A percentile compares a stretch with the other conserved stretches of the same genome.
These are phyloP conservation scores for Bombus balteatus DNA, from an alignment of 1,140 invertebrate genomes.

Conservation along the genomic window DNA sequence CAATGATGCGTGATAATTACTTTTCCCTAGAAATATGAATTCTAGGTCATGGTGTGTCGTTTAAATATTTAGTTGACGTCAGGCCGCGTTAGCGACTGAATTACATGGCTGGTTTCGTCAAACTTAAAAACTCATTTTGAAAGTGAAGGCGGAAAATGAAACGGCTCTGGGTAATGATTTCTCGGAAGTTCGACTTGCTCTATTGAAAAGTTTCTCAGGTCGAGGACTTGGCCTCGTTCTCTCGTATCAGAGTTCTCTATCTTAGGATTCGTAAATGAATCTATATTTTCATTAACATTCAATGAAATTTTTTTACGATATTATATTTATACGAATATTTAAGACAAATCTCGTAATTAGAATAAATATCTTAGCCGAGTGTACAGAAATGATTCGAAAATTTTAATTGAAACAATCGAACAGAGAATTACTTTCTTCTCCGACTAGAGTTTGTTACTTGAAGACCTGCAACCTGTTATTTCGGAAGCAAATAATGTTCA, in stretches of 20 bases:
- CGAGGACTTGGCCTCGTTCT: background rate
- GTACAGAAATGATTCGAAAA: too few species aligned
- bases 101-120: background rate
- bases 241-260: background rate
- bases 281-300: background rate
- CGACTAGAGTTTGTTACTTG: too few species aligned
- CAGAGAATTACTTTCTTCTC: too few species aligned
- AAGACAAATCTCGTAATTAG: too few species aligned
- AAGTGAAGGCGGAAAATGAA: slow-evolving; percentile 13
- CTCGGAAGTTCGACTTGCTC: slow-evolving; percentile 1
- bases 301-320: too few species aligned
- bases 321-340: too few species aligned
- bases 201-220: background rate
- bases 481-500: background rate
- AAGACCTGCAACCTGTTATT: background rate
- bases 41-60: background rate
- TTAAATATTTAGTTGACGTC: background rate
- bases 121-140: slow-evolving; percentile 29
- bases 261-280: background rate
- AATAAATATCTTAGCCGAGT: background rate
- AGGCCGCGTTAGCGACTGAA: background rate
- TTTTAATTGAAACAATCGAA: too few species aligned
- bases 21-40: background rate
- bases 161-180: background rate
- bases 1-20: background rate